Conservation (phyloP, 2,113 vertebrate genomes). For the Aviceda subcristata region DNA sequence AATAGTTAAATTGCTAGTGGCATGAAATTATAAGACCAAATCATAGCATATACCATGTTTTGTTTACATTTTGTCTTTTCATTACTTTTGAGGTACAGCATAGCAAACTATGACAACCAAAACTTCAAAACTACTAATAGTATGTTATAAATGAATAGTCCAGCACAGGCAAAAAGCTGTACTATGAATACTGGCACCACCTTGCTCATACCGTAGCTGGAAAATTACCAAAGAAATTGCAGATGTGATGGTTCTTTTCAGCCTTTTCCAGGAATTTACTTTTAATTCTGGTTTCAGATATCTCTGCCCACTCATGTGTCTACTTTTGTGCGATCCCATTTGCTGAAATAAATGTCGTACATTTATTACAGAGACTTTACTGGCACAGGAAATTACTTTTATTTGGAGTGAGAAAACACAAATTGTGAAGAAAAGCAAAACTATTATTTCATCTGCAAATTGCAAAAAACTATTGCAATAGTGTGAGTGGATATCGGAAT, state of each 20-base stretch:
- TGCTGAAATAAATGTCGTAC: background rate
- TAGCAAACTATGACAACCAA: background rate
- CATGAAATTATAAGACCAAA: background rate
- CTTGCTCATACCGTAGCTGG: background rate
- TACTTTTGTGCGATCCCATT: background rate
- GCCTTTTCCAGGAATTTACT: background rate
- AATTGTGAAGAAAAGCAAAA: background rate
- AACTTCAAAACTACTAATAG: background rate
- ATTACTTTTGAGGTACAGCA: background rate
- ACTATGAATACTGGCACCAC: background rate
- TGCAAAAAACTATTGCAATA: background rate
- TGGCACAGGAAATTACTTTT: background rate
- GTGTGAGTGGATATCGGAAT: background rate
- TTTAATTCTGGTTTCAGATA: background rate
- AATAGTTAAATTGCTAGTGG: background rate
- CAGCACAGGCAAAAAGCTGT: background rate
- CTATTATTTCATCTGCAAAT: background rate
- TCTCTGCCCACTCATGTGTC: background rate
- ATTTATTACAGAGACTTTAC: background rate
- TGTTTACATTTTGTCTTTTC: background rate
- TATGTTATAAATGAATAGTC: background rate
- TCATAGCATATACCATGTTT: background rate
- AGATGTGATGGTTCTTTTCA: background rate
- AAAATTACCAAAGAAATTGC: background rate
- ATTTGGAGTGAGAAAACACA: background rate